A percentile compares a stretch with the other conserved stretches of the same genome.
phyloP scores from a whole-genome alignment of 2,113 vertebrate genomes.

The Actenoides lindsayi region DNA sequence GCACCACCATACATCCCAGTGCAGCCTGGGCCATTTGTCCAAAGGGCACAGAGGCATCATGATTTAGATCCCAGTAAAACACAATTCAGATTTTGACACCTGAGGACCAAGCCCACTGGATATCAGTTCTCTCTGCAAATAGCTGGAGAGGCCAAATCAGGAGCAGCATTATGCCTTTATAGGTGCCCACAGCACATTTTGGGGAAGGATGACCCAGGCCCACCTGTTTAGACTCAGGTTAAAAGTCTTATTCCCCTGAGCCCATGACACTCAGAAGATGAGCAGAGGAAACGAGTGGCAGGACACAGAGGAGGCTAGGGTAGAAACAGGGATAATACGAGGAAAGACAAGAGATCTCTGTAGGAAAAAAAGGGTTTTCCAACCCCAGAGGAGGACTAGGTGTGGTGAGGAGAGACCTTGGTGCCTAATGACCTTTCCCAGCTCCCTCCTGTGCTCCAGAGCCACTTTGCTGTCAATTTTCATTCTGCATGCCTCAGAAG shows the following conservation, averaged over 20 bases:
- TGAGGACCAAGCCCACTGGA: neutral
- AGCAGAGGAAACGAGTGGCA: neutral
- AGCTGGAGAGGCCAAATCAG: neutral
- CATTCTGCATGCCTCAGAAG: neutral
- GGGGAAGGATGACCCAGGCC: neutral
- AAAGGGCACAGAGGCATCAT: neutral
- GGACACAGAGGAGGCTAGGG: neutral
- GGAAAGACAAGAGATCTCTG: neutral
- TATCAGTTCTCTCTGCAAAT: neutral
- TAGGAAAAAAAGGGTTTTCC: neutral
- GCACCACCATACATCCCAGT: neutral
- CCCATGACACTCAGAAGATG: neutral
- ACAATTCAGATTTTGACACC: neutral
- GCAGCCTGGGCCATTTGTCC: neutral
- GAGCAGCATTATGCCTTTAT: neutral
- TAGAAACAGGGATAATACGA: fast-evolving
- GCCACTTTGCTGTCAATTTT: neutral
- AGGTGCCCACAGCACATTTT: neutral
- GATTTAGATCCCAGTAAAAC: neutral
- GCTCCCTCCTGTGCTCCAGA: neutral
- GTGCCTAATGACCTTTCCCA: neutral
- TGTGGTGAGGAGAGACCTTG: neutral
- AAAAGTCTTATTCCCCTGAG: neutral
- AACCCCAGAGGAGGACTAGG: neutral
- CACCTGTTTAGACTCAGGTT: neutral